Evolutionary conservation across 2,797 vertebrate genomes (phyloP).

Genomic region (Erithacus rubecula): DNA sequence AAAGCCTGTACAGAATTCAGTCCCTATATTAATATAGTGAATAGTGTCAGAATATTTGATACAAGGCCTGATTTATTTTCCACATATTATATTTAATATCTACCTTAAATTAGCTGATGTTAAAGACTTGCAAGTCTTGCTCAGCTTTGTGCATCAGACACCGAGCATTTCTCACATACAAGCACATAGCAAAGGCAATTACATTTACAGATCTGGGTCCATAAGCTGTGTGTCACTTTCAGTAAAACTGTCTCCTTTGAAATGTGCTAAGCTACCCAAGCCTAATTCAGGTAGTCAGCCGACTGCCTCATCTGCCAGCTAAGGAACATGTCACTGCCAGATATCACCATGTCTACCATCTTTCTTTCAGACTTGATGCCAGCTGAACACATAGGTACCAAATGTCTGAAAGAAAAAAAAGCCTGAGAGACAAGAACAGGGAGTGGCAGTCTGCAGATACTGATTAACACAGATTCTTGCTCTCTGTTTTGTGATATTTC

Average conservation of each 20-base stretch:
- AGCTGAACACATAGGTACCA: not conserved
- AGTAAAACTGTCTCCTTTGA: slow-evolving; percentile 33
- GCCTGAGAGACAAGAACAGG: fast-evolving
- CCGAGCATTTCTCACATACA: not conserved
- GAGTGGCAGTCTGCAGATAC: not conserved
- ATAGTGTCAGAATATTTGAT: not conserved
- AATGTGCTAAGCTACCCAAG: slow-evolving; percentile 4
- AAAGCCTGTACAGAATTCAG: not conserved
- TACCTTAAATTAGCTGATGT: not conserved
- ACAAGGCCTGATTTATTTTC: not conserved
- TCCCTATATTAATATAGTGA: not conserved
- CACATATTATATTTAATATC: not conserved
- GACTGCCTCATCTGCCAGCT: slow-evolving; percentile 27
- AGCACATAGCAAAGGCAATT: slow-evolving; percentile 21
- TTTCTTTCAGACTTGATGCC: slow-evolving; percentile 3
- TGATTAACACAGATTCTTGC: not conserved
- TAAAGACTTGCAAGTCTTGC: not conserved
- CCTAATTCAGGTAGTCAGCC: slow-evolving; percentile 58
- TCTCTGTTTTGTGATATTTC: not conserved
- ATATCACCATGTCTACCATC: not conserved
- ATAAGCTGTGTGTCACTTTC: slow-evolving; percentile 40
- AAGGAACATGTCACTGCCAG: not conserved
- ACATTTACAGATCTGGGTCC: slow-evolving; percentile 1
- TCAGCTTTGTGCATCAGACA: not conserved
- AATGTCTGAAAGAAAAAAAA: not conserved